Evolutionary conservation across 2,797 vertebrate species (phyloP).

Genomic region (Steatocranus sp.): DNA sequence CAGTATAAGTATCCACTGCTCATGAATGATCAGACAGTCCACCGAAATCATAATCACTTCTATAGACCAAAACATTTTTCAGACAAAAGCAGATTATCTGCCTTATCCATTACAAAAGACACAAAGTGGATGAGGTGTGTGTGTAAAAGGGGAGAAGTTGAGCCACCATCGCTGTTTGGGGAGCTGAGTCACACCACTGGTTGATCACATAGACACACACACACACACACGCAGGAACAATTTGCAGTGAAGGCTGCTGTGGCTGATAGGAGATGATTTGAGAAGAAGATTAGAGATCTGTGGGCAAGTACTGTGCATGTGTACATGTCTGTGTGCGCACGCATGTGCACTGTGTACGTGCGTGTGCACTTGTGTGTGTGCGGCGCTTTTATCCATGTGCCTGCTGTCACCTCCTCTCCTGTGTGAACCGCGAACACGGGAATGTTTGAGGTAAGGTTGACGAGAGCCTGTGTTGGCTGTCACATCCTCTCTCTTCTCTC

Average conservation of each 20-base stretch:
- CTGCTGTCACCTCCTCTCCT: constrained; percentile 54
- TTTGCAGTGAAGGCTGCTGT: constrained; percentile 64
- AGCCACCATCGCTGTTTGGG: background rate
- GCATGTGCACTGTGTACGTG: background rate
- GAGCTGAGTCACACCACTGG: constrained; percentile 20
- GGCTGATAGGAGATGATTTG: constrained; percentile 55
- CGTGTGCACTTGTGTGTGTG: background rate
- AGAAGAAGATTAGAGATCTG: constrained; percentile 46
- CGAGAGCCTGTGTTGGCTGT: constrained; percentile 58
- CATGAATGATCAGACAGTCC: background rate
- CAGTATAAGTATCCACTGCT: background rate
- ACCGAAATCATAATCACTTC: background rate
- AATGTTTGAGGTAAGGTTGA: constrained; percentile 56
- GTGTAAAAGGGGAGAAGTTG: background rate
- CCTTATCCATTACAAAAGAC: background rate
- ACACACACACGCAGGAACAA: constrained; percentile 14
- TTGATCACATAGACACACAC: background rate
- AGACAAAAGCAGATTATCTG: background rate
- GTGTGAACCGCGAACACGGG: constrained; percentile 49
- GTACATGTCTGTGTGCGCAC: background rate
- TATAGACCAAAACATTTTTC: background rate
- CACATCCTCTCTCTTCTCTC: constrained; percentile 54
- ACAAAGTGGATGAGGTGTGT: background rate
- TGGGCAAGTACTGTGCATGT: background rate
- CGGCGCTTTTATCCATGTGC: constrained; percentile 31